These are phyloP conservation scores for Liolophura sinensis DNA, from an alignment of 1,140 invertebrate species.

Conservation along the genomic window DNA sequence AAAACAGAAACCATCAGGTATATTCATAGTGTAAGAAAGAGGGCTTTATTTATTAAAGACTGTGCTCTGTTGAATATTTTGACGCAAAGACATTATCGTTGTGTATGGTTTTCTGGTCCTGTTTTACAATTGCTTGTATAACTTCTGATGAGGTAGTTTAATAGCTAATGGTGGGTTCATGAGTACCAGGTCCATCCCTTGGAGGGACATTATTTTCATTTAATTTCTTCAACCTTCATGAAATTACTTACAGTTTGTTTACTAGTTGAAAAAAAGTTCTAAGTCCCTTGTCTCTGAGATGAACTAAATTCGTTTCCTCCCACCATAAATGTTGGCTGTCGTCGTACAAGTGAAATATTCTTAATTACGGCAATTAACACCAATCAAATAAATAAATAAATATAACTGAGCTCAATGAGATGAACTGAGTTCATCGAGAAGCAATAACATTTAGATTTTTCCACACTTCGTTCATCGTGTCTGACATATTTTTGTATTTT, in stretches of 20 bases:
- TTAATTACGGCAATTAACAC: too few species aligned
- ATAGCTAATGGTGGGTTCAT: not conserved
- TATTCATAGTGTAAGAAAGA: not conserved
- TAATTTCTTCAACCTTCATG: too few species aligned
- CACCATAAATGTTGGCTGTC: too few species aligned
- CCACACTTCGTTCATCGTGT: not conserved
- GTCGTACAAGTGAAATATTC: too few species aligned
- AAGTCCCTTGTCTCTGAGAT: not conserved
- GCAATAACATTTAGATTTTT: constrained; percentile 36
- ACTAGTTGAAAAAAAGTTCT: not conserved
- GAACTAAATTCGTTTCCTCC: too few species aligned
- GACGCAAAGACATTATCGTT: not conserved
- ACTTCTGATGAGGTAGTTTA: too few species aligned
- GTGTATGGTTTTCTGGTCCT: not conserved
- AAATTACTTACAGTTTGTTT: not conserved
- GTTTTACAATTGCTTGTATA: not conserved
- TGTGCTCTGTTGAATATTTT: not conserved
- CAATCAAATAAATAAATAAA: too few species aligned
- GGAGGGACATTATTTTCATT: not conserved
- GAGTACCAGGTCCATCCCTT: not conserved
- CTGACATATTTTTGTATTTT: not conserved
- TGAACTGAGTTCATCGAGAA: constrained; percentile 30
- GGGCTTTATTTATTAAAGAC: not conserved
- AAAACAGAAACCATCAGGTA: constrained; percentile 24
- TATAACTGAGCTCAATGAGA: constrained; percentile 3